A percentile compares a stretch with the other conserved stretches of the same genome.
phyloP scores from a whole-genome alignment of 1,140 invertebrate species.

The Luehdorfia chinensis region DNA sequence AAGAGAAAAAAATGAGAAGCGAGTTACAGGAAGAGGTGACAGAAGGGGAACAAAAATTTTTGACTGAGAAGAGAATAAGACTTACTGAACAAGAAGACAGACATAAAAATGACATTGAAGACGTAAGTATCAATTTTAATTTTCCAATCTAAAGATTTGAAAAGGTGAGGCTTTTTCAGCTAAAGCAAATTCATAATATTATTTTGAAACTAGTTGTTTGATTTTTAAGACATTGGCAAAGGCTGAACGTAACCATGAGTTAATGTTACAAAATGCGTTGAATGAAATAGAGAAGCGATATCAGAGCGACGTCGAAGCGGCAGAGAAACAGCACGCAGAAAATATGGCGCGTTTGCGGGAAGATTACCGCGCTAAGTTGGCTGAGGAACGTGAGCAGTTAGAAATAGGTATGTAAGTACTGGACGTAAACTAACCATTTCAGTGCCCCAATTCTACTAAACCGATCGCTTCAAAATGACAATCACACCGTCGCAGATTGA shows the following conservation, averaged over 20 bases:
- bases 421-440: neutral
- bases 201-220: too few relatives aligned
- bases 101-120: constrained; percentile 76
- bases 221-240: constrained; percentile 46
- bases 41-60: constrained; percentile 74
- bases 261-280: constrained; percentile 35
- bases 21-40: constrained; percentile 76
- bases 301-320: constrained; percentile 42
- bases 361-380: constrained; percentile 42
- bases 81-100: constrained; percentile 64
- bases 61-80: constrained; percentile 74
- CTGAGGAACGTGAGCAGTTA: constrained; percentile 42
- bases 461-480: too few relatives aligned
- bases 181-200: too few relatives aligned
- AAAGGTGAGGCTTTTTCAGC: too few relatives aligned
- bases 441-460: too few relatives aligned
- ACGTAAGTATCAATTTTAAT: constrained; percentile 45
- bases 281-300: constrained; percentile 47
- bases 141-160: too few relatives aligned
- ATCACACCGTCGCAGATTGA: too few relatives aligned
- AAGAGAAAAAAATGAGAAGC: constrained; percentile 64
- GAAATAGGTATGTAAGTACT: constrained; percentile 53
- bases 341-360: constrained; percentile 61
- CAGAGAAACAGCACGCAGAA: constrained; percentile 48
- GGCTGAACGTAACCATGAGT: constrained; percentile 64